These are phyloP conservation scores for Aplochiton taeniatus DNA, from an alignment of 2,797 vertebrate genomes.

Conservation along the genomic window DNA sequence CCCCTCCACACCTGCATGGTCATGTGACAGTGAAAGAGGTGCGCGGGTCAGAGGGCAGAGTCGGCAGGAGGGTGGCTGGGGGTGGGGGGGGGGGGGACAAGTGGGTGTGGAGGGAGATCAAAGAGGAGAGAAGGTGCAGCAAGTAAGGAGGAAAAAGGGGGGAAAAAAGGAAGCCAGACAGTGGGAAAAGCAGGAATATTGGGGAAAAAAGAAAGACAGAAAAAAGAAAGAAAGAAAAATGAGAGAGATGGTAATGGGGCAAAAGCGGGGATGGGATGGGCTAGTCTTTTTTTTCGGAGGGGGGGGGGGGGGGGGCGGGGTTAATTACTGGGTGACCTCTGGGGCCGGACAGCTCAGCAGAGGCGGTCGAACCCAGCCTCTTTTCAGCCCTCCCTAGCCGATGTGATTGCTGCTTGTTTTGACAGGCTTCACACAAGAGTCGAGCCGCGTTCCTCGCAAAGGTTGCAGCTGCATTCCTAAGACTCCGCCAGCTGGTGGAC, in stretches of 20 bases:
- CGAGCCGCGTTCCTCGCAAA: slow-evolving; percentile 44
- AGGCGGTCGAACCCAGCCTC: slow-evolving; percentile 49
- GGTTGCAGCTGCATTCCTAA: slow-evolving; percentile 68
- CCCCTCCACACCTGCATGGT: slow-evolving; percentile 92
- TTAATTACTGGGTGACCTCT: slow-evolving; percentile 76
- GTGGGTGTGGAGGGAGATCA: neutral
- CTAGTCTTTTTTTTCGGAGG: slow-evolving; percentile 2
- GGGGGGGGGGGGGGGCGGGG: slow-evolving; percentile 53
- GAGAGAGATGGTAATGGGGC: neutral
- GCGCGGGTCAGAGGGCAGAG: slow-evolving; percentile 70
- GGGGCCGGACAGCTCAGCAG: slow-evolving; percentile 54
- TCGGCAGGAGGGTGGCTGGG: slow-evolving; percentile 21
- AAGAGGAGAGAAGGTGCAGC: too few relatives aligned
- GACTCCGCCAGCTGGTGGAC: slow-evolving; percentile 22
- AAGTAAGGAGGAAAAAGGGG: neutral
- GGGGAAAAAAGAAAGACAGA: neutral
- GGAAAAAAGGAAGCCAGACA: slow-evolving; percentile 8
- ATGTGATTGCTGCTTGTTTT: slow-evolving; percentile 76
- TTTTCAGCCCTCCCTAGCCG: slow-evolving; percentile 53
- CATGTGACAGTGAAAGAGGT: slow-evolving; percentile 83
- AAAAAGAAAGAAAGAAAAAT: neutral
- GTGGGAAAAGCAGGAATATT: neutral
- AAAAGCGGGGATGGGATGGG: neutral
- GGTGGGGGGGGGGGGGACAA: slow-evolving; percentile 15
- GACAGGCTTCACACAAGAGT: slow-evolving; percentile 75